Evolutionary conservation across 2,113 vertebrate species (phyloP).

Genomic region (Setophaga coronata): DNA sequence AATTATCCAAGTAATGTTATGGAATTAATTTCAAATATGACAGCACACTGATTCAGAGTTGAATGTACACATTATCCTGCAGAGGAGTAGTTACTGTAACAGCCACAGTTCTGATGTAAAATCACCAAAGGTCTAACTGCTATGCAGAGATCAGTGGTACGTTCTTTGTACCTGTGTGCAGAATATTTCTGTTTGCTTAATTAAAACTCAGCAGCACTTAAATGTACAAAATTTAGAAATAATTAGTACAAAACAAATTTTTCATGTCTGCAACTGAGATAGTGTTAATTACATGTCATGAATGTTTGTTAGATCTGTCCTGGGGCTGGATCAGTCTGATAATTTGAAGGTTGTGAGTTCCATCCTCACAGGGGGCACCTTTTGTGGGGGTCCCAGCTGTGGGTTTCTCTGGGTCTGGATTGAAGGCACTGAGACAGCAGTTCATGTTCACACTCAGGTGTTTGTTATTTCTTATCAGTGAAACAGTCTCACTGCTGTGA

Average conservation of each 20-base stretch:
- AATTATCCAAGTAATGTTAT: neutral
- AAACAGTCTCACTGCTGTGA: too few species aligned
- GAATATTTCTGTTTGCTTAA: neutral
- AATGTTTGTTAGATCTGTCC: neutral
- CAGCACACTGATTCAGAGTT: neutral
- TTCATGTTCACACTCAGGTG: too few species aligned
- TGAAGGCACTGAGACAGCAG: too few species aligned
- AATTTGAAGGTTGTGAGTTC: too few species aligned
- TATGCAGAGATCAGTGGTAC: neutral
- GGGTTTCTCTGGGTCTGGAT: too few species aligned
- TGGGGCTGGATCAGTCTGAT: too few species aligned
- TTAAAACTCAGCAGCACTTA: neutral
- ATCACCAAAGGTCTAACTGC: neutral
- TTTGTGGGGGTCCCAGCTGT: too few species aligned
- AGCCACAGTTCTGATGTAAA: neutral
- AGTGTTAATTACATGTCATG: neutral
- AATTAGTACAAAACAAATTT: neutral
- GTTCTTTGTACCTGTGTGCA: neutral
- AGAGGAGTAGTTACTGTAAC: neutral
- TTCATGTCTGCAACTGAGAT: neutral
- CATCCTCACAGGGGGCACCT: too few species aligned
- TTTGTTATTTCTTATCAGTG: too few species aligned
- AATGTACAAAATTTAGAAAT: neutral
- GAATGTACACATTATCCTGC: neutral
- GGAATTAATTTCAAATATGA: neutral